These are phyloP conservation scores for Pseudoips prasinana DNA, from an alignment of 2,888 invertebrate species.

Conservation along the genomic window DNA sequence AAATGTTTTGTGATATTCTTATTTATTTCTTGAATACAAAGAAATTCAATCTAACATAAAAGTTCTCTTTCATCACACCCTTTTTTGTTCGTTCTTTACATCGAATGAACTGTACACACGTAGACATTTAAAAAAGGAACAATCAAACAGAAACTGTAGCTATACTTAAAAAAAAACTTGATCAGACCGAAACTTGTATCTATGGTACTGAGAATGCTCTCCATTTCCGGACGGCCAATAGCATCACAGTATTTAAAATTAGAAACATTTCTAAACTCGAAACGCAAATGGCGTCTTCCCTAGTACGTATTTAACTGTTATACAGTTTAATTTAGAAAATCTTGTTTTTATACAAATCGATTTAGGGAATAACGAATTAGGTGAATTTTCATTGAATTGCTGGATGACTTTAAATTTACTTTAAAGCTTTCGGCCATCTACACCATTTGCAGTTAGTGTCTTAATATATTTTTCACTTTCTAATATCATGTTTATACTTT, in stretches of 20 bases:
- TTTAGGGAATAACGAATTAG: slow-evolving; percentile 19
- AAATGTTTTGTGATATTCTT: too few relatives aligned
- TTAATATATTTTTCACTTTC: slow-evolving; percentile 18
- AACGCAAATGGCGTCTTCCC: slow-evolving; percentile 27
- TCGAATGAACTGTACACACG: too few relatives aligned
- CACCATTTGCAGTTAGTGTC: slow-evolving; percentile 19
- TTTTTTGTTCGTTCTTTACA: slow-evolving; percentile 10
- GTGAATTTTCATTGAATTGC: slow-evolving; percentile 13
- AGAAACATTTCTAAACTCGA: slow-evolving; percentile 40
- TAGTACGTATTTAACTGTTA: slow-evolving; percentile 12
- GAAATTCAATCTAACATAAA: too few relatives aligned
- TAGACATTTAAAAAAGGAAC: slow-evolving; percentile 18
- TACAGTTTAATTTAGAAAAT: slow-evolving; percentile 31
- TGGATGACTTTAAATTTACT: slow-evolving; percentile 10
- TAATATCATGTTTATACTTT: too few relatives aligned
- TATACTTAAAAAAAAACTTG: slow-evolving; percentile 21
- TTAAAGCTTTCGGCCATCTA: slow-evolving; percentile 20
- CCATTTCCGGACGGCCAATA: slow-evolving; percentile 50
- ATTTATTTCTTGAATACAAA: too few relatives aligned
- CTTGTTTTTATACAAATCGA: slow-evolving; percentile 8
- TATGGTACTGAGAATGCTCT: slow-evolving; percentile 45
- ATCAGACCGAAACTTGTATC: slow-evolving; percentile 37
- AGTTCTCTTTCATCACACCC: too few relatives aligned
- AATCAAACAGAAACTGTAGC: slow-evolving; percentile 12
- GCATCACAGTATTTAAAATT: slow-evolving; percentile 49